Evolutionary conservation across 2,888 invertebrate genomes (phyloP).

Genomic region (Drosophila silvestris): DNA sequence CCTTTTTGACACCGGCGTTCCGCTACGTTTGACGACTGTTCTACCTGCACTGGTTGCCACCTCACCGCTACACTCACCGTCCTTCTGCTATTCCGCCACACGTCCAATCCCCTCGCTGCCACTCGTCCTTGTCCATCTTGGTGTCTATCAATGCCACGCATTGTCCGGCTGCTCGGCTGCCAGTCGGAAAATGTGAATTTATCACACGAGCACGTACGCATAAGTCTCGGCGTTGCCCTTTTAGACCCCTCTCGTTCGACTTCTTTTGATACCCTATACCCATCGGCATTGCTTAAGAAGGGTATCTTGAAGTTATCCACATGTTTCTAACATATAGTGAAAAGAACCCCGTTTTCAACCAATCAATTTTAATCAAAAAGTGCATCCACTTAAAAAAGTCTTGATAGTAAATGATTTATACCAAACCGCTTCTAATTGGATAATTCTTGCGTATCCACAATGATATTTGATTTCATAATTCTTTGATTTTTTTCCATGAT

Average conservation of each 20-base stretch:
- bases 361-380: not conserved
- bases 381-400: not conserved
- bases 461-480: not conserved
- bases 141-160: conserved; percentile 67
- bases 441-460: not conserved
- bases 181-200: conserved; percentile 78
- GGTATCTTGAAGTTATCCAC: not conserved
- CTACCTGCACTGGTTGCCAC: conserved; percentile 46
- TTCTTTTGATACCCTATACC: not conserved
- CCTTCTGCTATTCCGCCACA: conserved; percentile 8
- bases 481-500: not conserved
- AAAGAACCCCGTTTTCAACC: not conserved
- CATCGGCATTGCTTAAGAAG: not conserved
- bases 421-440: not conserved
- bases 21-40: conserved; percentile 74
- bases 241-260: conserved; percentile 10
- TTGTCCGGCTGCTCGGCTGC: conserved; percentile 44
- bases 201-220: conserved; percentile 79
- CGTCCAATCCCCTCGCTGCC: conserved; percentile 8
- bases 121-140: conserved; percentile 7
- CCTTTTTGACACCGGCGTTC: conserved; percentile 76
- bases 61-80: not conserved
- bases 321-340: not conserved
- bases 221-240: conserved; percentile 60
- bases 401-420: not conserved